phyloP scores from a whole-genome alignment of 2,113 vertebrate species.

The Paradoxurus hermaphroditus region DNA sequence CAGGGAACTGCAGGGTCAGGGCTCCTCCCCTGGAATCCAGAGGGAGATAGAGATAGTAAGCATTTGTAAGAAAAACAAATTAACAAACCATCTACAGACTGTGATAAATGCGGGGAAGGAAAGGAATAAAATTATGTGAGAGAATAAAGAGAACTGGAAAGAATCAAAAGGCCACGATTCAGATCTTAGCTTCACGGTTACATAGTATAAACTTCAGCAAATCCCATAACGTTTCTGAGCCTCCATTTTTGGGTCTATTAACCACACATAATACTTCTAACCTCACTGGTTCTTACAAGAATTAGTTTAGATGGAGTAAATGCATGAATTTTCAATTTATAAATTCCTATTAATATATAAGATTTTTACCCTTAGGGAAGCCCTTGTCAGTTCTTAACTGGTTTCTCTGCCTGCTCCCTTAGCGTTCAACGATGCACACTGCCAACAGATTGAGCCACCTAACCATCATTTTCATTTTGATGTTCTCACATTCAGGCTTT shows the following conservation, averaged over 20 bases:
- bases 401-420: not conserved
- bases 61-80: not conserved
- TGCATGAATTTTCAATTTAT: not conserved
- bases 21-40: not conserved
- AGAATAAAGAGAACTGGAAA: not conserved
- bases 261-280: slow-evolving; percentile 25
- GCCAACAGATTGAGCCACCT: not conserved
- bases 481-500: not conserved
- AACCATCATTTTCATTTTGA: not conserved
- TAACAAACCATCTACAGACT: not conserved
- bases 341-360: not conserved
- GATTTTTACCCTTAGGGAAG: not conserved
- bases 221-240: not conserved
- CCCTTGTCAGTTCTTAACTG: not conserved
- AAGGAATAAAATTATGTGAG: not conserved
- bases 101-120: not conserved
- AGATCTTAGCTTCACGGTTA: not conserved
- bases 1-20: not conserved
- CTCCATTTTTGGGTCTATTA: not conserved
- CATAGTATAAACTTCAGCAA: not conserved
- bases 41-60: not conserved
- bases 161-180: not conserved
- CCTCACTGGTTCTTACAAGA: not conserved
- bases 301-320: not conserved
- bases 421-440: not conserved